Evolutionary conservation across 2,797 vertebrate genomes (phyloP).

Genomic region (Anguilla anguilla): DNA sequence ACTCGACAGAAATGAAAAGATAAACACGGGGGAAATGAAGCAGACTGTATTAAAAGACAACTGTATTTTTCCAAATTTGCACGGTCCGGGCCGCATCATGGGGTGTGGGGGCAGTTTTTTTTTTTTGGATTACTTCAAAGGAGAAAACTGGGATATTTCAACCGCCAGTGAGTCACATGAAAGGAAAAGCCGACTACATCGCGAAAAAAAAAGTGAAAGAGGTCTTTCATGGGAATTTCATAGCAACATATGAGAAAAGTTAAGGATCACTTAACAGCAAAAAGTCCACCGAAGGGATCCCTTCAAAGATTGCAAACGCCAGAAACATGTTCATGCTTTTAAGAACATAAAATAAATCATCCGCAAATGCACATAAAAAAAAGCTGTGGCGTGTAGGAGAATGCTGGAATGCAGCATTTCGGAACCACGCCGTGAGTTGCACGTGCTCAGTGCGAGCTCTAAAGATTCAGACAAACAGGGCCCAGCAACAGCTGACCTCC

Average conservation of each 20-base stretch:
- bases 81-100: background rate
- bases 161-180: slow-evolving; percentile 65
- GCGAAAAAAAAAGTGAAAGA: slow-evolving; percentile 58
- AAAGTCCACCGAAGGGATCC: slow-evolving; percentile 41
- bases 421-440: background rate
- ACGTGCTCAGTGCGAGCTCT: background rate
- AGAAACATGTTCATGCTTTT: slow-evolving; percentile 47
- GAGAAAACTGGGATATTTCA: slow-evolving; percentile 48
- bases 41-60: background rate
- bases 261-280: slow-evolving; percentile 15
- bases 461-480: slow-evolving; percentile 19
- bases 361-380: slow-evolving; percentile 31
- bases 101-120: slow-evolving; percentile 1
- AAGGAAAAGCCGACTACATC: slow-evolving; percentile 42
- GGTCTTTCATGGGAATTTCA: slow-evolving; percentile 63
- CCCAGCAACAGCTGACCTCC: background rate
- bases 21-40: background rate
- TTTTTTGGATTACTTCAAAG: slow-evolving; percentile 46
- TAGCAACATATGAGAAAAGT: slow-evolving; percentile 35
- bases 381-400: background rate
- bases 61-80: slow-evolving; percentile 3
- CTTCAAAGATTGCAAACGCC: slow-evolving; percentile 46
- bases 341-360: slow-evolving; percentile 32
- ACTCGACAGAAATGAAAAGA: background rate
- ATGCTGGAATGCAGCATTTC: background rate